These are phyloP conservation scores for Aptenodytes forsteri DNA, from an alignment of 2,113 vertebrate genomes.

Conservation along the genomic window DNA sequence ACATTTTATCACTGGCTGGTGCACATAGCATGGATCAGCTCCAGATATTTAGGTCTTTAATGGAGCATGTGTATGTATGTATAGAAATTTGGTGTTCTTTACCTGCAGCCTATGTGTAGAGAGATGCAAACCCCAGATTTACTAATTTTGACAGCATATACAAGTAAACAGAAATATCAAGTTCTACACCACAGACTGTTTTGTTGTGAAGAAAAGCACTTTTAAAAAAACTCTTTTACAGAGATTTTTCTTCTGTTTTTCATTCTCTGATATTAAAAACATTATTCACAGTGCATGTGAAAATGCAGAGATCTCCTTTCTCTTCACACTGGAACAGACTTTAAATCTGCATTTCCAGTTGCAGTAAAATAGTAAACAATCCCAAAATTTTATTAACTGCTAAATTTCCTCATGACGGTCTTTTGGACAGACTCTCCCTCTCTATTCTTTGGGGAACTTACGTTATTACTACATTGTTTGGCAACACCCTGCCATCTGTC, in stretches of 20 bases:
- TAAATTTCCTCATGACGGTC: neutral
- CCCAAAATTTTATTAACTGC: neutral
- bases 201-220: neutral
- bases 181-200: neutral
- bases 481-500: neutral
- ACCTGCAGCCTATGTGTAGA: neutral
- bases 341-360: slow-evolving; percentile 21
- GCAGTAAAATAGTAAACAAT: slow-evolving; percentile 8
- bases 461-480: neutral
- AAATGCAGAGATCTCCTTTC: neutral
- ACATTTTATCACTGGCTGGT: neutral
- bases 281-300: neutral
- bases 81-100: neutral
- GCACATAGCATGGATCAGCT: neutral
- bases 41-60: neutral
- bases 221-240: neutral
- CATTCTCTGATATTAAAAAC: neutral
- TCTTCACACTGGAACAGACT: neutral
- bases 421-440: neutral
- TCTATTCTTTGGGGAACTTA: neutral
- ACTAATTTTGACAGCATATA: neutral
- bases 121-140: neutral
- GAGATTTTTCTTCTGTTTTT: neutral
- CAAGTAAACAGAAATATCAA: neutral
- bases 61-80: accelerated